A percentile compares a stretch with the other conserved stretches of the same genome.
Conservation (phyloP, 2,113 vertebrate species). For the Notarius lentiginosus region DNA sequence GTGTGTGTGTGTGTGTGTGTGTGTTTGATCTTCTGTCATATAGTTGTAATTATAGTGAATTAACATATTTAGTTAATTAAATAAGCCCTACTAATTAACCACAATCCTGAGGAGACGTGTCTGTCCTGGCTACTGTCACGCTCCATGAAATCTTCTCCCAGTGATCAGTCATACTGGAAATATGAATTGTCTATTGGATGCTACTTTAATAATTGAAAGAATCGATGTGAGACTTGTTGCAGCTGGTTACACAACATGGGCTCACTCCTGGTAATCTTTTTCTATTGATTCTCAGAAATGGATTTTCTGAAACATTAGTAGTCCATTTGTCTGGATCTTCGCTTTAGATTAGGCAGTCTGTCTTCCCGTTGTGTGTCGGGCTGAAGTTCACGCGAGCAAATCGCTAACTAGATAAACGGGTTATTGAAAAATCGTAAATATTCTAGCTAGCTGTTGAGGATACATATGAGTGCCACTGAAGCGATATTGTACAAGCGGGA, state of each 20-base stretch:
- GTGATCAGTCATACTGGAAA: slow-evolving; percentile 1
- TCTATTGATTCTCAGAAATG: neutral
- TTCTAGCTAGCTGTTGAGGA: neutral
- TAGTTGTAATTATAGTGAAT: neutral
- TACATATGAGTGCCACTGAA: neutral
- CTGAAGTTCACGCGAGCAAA: neutral
- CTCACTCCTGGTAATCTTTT: neutral
- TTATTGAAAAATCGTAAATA: neutral
- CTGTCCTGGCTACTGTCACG: slow-evolving; percentile 13
- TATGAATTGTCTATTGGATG: neutral
- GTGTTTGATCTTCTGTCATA: neutral
- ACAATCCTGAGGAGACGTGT: neutral
- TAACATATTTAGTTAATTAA: neutral
- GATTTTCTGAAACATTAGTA: neutral
- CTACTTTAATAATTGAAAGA: neutral
- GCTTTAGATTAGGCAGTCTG: neutral
- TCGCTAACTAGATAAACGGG: neutral
- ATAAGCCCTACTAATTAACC: neutral
- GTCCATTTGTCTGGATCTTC: neutral
- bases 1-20: neutral
- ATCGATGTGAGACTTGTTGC: neutral
- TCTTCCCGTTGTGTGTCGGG: neutral
- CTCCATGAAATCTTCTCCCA: neutral
- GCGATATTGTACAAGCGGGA: neutral
- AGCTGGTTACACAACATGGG: neutral